Evolutionary conservation across 2,797 vertebrate genomes (phyloP).

Genomic region (Hafferia zeledoni): DNA sequence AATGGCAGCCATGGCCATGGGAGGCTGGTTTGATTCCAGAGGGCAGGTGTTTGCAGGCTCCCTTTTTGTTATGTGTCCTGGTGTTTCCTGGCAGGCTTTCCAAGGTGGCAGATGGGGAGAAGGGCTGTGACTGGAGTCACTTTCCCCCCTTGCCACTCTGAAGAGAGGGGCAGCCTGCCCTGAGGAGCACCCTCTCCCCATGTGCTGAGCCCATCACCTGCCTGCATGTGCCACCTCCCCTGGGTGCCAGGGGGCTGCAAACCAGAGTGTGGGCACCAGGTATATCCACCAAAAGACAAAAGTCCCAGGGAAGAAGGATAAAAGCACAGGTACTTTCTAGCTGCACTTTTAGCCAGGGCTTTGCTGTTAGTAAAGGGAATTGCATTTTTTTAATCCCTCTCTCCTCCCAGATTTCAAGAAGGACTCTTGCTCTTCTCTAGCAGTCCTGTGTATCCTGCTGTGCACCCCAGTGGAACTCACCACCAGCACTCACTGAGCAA

Average conservation of each 20-base stretch:
- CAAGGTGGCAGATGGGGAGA: not conserved
- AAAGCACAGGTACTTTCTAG: not conserved
- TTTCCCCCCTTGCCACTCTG: not conserved
- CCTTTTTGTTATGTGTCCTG: rapidly evolving
- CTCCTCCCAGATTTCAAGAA: not conserved
- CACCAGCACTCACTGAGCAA: not conserved
- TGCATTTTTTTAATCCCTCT: not conserved
- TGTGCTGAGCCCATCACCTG: not conserved
- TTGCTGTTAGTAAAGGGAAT: not conserved
- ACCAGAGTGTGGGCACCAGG: not conserved
- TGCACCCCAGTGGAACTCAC: not conserved
- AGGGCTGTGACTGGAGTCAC: not conserved
- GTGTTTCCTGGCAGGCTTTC: not conserved
- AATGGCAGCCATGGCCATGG: not conserved
- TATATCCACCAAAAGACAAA: not conserved
- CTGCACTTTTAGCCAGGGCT: not conserved
- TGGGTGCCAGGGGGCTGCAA: not conserved
- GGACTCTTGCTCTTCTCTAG: not conserved
- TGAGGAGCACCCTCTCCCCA: not conserved
- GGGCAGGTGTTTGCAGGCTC: not conserved
- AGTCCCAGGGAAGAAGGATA: not conserved
- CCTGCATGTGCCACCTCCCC: not conserved
- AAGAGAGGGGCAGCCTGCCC: not conserved
- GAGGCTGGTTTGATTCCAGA: not conserved
- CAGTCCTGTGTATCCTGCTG: not conserved